Conservation (phyloP, 2,888 invertebrate genomes). For the Ectemnius cavifrons region DNA sequence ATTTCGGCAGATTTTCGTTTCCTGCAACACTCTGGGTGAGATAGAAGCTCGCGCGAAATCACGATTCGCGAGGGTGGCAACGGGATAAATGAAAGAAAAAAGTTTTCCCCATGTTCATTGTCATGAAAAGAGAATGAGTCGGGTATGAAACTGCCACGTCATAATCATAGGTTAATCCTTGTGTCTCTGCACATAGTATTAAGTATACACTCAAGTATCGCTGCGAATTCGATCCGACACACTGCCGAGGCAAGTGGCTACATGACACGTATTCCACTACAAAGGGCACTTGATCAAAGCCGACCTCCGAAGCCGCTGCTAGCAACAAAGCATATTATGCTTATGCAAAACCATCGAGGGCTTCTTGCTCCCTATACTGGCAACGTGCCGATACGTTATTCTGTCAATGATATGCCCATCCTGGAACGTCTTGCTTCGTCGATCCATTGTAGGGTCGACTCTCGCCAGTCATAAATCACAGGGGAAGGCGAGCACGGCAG, state of each 20-base stretch:
- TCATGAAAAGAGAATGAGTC: conserved; percentile 19
- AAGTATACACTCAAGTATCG: conserved; percentile 34
- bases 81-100: conserved; percentile 39
- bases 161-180: conserved; percentile 42
- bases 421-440: not conserved
- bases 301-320: not conserved
- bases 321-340: not conserved
- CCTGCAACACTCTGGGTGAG: not conserved
- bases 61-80: conserved; percentile 32
- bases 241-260: conserved; percentile 11
- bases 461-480: not conserved
- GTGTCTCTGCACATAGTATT: conserved; percentile 25
- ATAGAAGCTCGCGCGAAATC: conserved; percentile 50
- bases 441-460: not conserved
- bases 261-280: not conserved
- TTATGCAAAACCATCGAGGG: not conserved
- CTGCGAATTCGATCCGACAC: conserved; percentile 36
- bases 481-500: not conserved
- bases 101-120: conserved; percentile 34
- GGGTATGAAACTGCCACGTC: conserved; percentile 52
- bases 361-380: not conserved
- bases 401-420: not conserved
- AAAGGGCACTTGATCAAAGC: conserved; percentile 5
- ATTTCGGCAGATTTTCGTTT: not conserved
- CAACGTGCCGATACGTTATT: not conserved